Evolutionary conservation across 1,140 invertebrate species (phyloP).

Genomic region (Druon quercuslanigerum): DNA sequence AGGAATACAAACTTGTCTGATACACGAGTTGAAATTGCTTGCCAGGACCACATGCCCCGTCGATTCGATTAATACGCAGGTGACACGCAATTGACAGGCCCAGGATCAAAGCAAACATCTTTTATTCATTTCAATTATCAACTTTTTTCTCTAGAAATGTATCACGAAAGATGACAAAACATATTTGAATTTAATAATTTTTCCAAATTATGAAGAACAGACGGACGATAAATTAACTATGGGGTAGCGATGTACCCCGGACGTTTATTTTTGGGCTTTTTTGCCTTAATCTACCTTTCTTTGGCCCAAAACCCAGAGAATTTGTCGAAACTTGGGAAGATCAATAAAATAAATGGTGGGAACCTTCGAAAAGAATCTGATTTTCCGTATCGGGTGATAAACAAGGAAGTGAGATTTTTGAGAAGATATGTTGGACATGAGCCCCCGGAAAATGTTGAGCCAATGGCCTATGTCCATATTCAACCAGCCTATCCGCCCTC

Average conservation of each 20-base stretch:
- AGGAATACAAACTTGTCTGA: neutral
- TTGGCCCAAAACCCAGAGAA: constrained; percentile 27
- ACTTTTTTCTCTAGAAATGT: no score
- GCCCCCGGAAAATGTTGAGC: constrained; percentile 46
- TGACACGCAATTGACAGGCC: neutral
- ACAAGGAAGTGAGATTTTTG: neutral
- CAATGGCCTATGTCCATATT: constrained; percentile 71
- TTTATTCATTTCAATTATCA: no score
- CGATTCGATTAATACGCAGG: neutral
- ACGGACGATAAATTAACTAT: constrained; percentile 55
- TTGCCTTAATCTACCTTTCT: constrained; percentile 51
- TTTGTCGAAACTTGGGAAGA: constrained; percentile 1
- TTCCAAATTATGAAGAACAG: constrained; percentile 24
- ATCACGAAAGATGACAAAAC: no score
- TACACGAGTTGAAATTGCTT: neutral
- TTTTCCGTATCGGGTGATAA: neutral
- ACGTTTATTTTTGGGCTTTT: constrained; percentile 55
- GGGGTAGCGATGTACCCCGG: constrained; percentile 69
- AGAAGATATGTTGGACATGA: constrained; percentile 35
- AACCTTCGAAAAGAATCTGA: neutral
- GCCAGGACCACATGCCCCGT: constrained; percentile 10
- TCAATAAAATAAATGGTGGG: constrained; percentile 27
- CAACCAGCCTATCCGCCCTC: constrained; percentile 56
- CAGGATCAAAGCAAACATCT: neutral
- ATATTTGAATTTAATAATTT: no score